These are phyloP conservation scores for Pseudonaja textilis DNA, from an alignment of 2,113 vertebrate species.

Conservation along the genomic window DNA sequence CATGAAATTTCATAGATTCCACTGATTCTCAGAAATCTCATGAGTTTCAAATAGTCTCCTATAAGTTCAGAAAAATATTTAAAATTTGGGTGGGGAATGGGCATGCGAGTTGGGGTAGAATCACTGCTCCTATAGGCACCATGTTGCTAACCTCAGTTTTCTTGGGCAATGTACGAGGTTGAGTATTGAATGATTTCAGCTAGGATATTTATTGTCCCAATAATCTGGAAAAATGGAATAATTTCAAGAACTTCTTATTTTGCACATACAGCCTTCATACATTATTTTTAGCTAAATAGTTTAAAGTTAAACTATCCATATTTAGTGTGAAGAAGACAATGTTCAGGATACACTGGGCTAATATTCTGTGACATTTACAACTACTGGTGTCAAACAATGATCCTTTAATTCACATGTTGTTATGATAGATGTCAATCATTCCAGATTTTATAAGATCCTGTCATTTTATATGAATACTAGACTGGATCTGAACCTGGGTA, in stretches of 20 bases:
- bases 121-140: not conserved
- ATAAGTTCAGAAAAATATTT: not conserved
- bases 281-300: constrained; percentile 49
- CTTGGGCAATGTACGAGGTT: not conserved
- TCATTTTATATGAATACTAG: accelerated
- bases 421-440: constrained; percentile 51
- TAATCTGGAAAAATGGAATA: not conserved
- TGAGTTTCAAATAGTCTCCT: not conserved
- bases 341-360: constrained; percentile 22
- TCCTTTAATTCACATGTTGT: constrained; percentile 61
- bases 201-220: not conserved
- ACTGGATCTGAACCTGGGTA: not conserved
- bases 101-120: not conserved
- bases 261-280: not conserved
- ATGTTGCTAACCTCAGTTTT: not conserved
- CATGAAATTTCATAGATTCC: not conserved
- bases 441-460: constrained; percentile 15
- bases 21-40: not conserved
- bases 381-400: constrained; percentile 16
- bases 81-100: not conserved
- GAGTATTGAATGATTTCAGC: not conserved
- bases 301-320: not conserved
- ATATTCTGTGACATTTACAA: constrained; percentile 64
- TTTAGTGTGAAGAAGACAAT: constrained; percentile 7
- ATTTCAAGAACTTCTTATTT: not conserved